Evolutionary conservation across 2,113 vertebrate species (phyloP).

Genomic region (Thermophis baileyi): DNA sequence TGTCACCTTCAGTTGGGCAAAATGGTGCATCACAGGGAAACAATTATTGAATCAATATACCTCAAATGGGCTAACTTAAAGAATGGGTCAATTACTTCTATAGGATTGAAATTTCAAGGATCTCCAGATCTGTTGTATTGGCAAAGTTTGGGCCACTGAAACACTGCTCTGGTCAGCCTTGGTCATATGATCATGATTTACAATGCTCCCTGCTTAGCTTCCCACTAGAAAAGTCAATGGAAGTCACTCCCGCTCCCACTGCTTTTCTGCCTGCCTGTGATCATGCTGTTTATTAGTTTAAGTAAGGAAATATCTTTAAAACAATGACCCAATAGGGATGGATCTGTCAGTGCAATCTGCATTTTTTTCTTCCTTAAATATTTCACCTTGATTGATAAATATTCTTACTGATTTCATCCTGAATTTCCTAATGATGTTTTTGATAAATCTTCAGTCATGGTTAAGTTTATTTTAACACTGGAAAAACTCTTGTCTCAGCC

Average conservation of each 20-base stretch:
- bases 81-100: background rate
- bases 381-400: background rate
- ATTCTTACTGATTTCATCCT: background rate
- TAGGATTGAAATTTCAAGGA: background rate
- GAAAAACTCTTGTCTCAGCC: background rate
- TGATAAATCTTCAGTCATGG: background rate
- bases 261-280: background rate
- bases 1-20: background rate
- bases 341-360: background rate
- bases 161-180: background rate
- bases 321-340: background rate
- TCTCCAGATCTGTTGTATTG: background rate
- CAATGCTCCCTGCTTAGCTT: background rate
- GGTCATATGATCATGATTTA: background rate
- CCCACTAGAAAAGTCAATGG: background rate
- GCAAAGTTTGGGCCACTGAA: background rate
- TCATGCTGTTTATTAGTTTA: background rate
- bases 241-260: background rate
- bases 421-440: background rate
- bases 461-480: background rate
- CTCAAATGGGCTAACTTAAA: background rate
- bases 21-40: background rate
- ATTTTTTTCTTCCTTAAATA: background rate
- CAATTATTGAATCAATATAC: background rate
- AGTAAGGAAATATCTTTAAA: no score